These are phyloP conservation scores for Drosophila serrata DNA, from an alignment of 1,140 invertebrate genomes.

Conservation along the genomic window DNA sequence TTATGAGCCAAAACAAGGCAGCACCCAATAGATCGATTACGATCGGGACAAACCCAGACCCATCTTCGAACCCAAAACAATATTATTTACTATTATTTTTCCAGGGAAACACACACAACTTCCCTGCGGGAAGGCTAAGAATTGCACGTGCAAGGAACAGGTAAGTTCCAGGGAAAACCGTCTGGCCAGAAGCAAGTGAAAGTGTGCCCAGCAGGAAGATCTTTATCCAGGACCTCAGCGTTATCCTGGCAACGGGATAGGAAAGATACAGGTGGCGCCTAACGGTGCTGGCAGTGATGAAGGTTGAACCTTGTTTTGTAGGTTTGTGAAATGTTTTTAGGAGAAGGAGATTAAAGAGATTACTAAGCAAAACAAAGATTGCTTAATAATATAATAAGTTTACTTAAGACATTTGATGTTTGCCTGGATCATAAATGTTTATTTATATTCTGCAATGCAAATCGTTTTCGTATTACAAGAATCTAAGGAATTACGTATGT, in stretches of 20 bases:
- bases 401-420: too few species aligned
- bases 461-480: too few species aligned
- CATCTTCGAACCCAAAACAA: conserved; percentile 18
- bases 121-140: conserved; percentile 12
- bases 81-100: conserved; percentile 54
- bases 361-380: neutral
- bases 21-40: conserved; percentile 66
- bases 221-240: conserved; percentile 22
- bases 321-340: conserved; percentile 10
- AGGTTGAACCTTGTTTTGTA: conserved; percentile 1
- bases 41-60: conserved; percentile 30
- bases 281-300: conserved; percentile 30
- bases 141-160: conserved; percentile 59
- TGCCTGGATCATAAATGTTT: too few species aligned
- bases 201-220: conserved; percentile 54
- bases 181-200: conserved; percentile 52
- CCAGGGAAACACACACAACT: conserved; percentile 30
- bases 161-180: conserved; percentile 52
- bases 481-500: neutral
- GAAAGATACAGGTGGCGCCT: conserved; percentile 40
- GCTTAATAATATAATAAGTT: too few species aligned
- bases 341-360: neutral
- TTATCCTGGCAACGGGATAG: conserved; percentile 31
- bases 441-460: too few species aligned
- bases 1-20: conserved; percentile 76